These are phyloP conservation scores for Mormoops blainvillei DNA, from an alignment of 2,113 vertebrate species.

Conservation along the genomic window DNA sequence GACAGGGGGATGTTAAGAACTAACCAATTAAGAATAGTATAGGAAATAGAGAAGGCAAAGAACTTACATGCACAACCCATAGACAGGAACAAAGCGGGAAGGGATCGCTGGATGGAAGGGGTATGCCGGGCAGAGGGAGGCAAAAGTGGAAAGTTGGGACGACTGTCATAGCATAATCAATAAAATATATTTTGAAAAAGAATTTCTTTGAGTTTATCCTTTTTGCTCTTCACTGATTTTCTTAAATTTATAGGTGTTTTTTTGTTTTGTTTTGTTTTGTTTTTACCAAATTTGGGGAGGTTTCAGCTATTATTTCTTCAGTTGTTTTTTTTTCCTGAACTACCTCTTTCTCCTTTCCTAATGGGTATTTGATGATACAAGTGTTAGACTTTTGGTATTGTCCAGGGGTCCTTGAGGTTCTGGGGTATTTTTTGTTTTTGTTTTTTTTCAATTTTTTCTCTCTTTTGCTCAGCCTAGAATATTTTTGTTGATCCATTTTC, in stretches of 20 bases:
- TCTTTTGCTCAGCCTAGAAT: neutral
- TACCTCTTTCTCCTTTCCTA: neutral
- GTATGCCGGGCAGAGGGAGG: too few relatives aligned
- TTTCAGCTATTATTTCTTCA: slow-evolving; percentile 1
- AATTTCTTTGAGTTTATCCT: slow-evolving; percentile 20
- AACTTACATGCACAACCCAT: too few relatives aligned
- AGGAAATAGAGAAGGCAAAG: too few relatives aligned
- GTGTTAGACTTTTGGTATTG: neutral
- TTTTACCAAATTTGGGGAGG: neutral
- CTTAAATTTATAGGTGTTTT: neutral
- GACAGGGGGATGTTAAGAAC: too few relatives aligned
- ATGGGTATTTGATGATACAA: neutral
- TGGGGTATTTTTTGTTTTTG: neutral
- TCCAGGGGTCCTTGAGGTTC: neutral
- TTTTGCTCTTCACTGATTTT: neutral
- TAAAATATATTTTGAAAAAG: too few relatives aligned
- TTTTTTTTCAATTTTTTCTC: neutral
- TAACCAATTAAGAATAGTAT: too few relatives aligned
- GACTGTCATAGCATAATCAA: too few relatives aligned
- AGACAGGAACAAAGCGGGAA: too few relatives aligned
- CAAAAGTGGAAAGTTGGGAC: too few relatives aligned
- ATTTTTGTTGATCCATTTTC: neutral
- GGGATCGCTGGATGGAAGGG: too few relatives aligned
- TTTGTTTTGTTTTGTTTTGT: too few relatives aligned
- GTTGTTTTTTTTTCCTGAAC: neutral